phyloP scores from a whole-genome alignment of 35 echinoderm and acorn worm genomes.

The Chiridota heheva region DNA sequence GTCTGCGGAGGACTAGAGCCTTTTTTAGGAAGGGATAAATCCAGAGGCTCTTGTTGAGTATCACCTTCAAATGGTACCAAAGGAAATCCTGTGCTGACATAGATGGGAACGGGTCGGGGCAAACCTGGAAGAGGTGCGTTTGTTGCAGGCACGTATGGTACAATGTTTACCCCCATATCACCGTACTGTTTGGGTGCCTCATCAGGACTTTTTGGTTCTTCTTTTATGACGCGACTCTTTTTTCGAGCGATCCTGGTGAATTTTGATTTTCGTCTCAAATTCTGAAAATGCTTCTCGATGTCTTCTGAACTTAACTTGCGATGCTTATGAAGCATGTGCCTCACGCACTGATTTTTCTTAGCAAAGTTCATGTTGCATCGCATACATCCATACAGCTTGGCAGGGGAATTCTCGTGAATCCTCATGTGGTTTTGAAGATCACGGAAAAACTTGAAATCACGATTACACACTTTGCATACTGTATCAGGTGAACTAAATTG shows the following conservation, averaged over 20 bases:
- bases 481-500: constrained; percentile 86
- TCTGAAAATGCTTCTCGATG: constrained; percentile 35
- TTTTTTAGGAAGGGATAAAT: constrained; percentile 78
- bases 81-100: constrained; percentile 24
- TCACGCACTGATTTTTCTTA: constrained; percentile 77
- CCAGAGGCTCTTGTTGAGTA: constrained; percentile 65
- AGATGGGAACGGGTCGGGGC: constrained; percentile 24
- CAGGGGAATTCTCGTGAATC: constrained; percentile 75
- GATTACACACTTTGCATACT: constrained; percentile 79
- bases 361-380: constrained; percentile 80
- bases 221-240: not conserved
- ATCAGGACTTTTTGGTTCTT: not conserved
- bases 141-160: no score
- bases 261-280: constrained; percentile 7
- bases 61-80: constrained; percentile 1
- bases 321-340: constrained; percentile 88
- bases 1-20: constrained; percentile 22
- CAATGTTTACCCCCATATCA: not conserved
- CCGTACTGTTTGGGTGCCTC: constrained; percentile 3
- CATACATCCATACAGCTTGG: constrained; percentile 79
- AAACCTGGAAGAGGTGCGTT: constrained; percentile 9
- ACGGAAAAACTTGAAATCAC: constrained; percentile 94
- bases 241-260: not conserved
- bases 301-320: constrained; percentile 33
- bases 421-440: constrained; percentile 94